phyloP scores from a whole-genome alignment of 2,888 invertebrate species.

The Coleophora flavipennella region DNA sequence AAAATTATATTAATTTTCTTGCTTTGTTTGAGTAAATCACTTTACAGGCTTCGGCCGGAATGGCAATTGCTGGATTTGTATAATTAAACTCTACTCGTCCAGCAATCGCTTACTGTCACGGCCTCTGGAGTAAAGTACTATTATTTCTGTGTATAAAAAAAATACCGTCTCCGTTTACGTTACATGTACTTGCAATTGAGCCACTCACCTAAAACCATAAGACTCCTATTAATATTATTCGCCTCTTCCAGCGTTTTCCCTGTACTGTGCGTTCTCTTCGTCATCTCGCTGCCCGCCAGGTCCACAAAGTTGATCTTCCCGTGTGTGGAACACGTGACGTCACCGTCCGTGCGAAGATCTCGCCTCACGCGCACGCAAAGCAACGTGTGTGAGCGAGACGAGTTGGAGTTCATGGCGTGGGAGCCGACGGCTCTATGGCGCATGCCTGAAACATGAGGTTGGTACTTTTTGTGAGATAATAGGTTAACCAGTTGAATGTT shows the following conservation, averaged over 20 bases:
- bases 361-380: slow-evolving; percentile 92
- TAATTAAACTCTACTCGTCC: no score
- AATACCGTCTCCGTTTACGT: no score
- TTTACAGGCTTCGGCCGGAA: no score
- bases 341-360: slow-evolving; percentile 85
- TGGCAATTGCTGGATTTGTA: no score
- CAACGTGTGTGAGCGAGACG: slow-evolving; percentile 92
- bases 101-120: no score
- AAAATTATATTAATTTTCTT: no score
- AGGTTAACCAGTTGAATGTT: neutral
- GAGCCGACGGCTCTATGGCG: slow-evolving; percentile 90
- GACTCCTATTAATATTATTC: slow-evolving; percentile 95
- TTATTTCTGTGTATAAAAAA: no score
- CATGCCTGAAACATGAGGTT: slow-evolving; percentile 84
- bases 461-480: neutral
- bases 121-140: no score
- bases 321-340: slow-evolving; percentile 89
- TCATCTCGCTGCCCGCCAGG: slow-evolving; percentile 97
- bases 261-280: slow-evolving; percentile 90
- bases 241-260: slow-evolving; percentile 93
- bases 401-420: slow-evolving; percentile 95
- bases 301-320: slow-evolving; percentile 98
- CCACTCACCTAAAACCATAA: slow-evolving; percentile 89
- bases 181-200: no score
- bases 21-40: no score